Conservation (phyloP, 2,113 vertebrate species). For the Poecile atricapillus region DNA sequence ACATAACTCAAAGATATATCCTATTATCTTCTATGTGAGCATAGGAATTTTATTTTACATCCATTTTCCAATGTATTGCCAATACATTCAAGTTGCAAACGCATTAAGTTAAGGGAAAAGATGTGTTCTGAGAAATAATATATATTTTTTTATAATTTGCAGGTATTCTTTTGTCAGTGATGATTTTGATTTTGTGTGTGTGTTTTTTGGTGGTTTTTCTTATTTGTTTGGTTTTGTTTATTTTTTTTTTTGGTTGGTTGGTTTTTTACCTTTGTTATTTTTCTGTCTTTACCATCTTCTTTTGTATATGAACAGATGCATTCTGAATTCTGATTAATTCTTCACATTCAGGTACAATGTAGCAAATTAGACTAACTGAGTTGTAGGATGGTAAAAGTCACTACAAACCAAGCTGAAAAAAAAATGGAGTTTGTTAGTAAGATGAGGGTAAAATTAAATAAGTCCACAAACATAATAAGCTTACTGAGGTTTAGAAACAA, state of each 20-base stretch:
- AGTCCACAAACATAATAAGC: background rate
- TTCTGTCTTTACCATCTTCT: background rate
- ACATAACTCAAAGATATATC: background rate
- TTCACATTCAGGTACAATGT: background rate
- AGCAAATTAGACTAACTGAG: background rate
- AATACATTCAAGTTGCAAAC: background rate
- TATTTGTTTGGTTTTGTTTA: background rate
- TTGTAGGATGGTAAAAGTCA: background rate
- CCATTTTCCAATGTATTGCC: background rate
- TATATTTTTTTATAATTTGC: background rate
- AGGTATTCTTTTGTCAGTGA: background rate
- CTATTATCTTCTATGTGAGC: background rate
- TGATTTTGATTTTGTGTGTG: background rate
- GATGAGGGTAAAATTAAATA: background rate
- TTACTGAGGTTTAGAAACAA: background rate
- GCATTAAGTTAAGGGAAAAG: background rate
- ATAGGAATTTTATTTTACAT: background rate
- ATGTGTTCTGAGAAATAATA: background rate
- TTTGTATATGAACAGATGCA: background rate
- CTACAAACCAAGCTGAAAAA: background rate
- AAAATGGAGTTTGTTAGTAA: background rate
- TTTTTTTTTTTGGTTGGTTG: no score
- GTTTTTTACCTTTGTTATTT: rapidly evolving
- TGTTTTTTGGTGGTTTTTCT: background rate
- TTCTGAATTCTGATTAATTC: background rate